phyloP scores from a whole-genome alignment of 2,113 vertebrate species.

The Capra hircus region DNA sequence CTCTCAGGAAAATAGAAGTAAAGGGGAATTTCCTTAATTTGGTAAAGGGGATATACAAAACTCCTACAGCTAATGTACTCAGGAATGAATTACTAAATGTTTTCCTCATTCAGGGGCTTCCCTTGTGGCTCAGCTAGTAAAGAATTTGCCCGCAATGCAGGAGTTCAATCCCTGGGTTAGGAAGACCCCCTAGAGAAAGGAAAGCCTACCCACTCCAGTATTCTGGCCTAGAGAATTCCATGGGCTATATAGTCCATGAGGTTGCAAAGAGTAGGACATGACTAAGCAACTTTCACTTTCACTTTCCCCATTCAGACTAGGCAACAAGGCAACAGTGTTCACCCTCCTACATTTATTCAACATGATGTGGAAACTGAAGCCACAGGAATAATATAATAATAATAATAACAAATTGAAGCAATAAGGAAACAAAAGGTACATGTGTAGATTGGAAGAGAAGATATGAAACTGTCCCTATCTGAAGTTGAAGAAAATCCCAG shows the following conservation, averaged over 20 bases:
- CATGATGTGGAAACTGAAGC: not conserved
- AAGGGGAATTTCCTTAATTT: not conserved
- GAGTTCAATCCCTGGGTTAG: not conserved
- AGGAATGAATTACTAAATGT: not conserved
- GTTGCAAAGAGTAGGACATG: not conserved
- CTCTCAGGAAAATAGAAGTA: not conserved
- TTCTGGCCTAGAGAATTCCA: not conserved
- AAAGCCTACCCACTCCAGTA: not conserved
- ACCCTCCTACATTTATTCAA: not conserved
- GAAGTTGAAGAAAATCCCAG: not conserved
- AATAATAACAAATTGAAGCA: not conserved
- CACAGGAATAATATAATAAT: not conserved
- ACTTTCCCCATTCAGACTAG: not conserved
- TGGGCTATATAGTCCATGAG: not conserved
- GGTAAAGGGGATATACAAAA: not conserved
- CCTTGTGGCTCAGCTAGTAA: not conserved
- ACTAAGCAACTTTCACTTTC: not conserved
- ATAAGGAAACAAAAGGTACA: not conserved
- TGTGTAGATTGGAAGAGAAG: not conserved
- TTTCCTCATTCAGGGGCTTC: not conserved
- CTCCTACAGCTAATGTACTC: not conserved
- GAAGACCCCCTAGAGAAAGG: not conserved
- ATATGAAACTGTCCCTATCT: not conserved
- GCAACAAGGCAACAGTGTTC: not conserved
- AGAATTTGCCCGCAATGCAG: not conserved